A percentile compares a stretch with the other conserved stretches of the same genome.
phyloP scores from a whole-genome alignment of 2,888 invertebrate species.

The Metacarcinus magister region DNA sequence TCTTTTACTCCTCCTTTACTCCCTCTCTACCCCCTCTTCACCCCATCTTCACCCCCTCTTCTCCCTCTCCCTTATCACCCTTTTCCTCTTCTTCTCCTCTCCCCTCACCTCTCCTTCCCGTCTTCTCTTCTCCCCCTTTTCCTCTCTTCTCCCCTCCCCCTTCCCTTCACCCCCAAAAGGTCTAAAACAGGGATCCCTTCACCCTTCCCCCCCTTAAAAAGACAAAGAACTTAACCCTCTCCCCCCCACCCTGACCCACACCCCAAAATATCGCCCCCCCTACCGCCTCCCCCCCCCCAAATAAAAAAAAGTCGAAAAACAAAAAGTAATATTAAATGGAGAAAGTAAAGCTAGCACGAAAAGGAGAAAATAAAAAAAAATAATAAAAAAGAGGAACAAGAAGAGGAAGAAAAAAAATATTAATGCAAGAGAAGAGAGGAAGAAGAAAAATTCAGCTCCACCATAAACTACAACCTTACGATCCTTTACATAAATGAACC shows the following conservation, averaged over 20 bases:
- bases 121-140: neutral
- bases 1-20: neutral
- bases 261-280: neutral
- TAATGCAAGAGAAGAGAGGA: neutral
- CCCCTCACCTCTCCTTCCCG: neutral
- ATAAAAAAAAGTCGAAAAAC: neutral
- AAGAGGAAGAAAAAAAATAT: neutral
- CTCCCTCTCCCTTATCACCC: neutral
- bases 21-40: neutral
- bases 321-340: neutral
- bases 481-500: constrained; percentile 74
- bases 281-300: neutral
- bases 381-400: neutral
- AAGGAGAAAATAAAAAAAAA: neutral
- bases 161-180: neutral
- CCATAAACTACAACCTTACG: constrained; percentile 56
- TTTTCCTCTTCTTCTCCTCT: neutral
- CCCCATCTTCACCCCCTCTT: neutral
- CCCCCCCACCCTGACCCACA: neutral
- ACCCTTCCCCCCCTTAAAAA: no score
- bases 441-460: neutral
- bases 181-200: no score
- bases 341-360: neutral
- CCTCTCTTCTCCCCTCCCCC: neutral
- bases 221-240: neutral